Percentiles rank a stretch among this genome's conserved stretches.
These are phyloP conservation scores for Nymphalis io DNA, from an alignment of 1,140 invertebrate species.

Conservation along the genomic window DNA sequence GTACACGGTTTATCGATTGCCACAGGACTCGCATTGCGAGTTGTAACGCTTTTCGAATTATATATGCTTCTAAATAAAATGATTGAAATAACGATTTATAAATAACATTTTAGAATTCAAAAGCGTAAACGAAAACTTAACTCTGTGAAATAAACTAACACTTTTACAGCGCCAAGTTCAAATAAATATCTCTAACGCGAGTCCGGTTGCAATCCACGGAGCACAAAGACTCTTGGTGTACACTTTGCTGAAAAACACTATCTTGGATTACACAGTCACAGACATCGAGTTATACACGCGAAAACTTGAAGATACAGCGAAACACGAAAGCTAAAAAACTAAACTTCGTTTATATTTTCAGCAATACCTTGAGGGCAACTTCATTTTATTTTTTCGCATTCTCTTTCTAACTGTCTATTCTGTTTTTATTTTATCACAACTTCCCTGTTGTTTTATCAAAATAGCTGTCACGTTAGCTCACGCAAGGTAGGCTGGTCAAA, in stretches of 20 bases:
- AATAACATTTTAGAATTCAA: background rate
- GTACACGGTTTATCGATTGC: slow-evolving; percentile 75
- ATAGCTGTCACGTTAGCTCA: slow-evolving; percentile 40
- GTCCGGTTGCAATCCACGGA: slow-evolving; percentile 80
- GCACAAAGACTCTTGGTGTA: slow-evolving; percentile 81
- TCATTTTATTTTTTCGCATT: slow-evolving; percentile 58
- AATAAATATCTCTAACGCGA: slow-evolving; percentile 44
- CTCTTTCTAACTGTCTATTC: slow-evolving; percentile 71
- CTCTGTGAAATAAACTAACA: slow-evolving; percentile 18
- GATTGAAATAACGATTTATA: background rate
- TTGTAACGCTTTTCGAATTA: slow-evolving; percentile 30
- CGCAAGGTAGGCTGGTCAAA: slow-evolving; percentile 72
- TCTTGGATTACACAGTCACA: slow-evolving; percentile 81
- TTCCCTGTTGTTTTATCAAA: slow-evolving; percentile 37
- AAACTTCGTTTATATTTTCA: slow-evolving; percentile 31
- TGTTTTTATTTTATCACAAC: slow-evolving; percentile 64
- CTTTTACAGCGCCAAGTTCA: slow-evolving; percentile 6
- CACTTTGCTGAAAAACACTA: slow-evolving; percentile 79
- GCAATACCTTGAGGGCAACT: slow-evolving; percentile 41
- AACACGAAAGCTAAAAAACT: slow-evolving; percentile 28
- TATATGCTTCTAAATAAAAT: background rate
- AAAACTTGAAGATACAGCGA: slow-evolving; percentile 35
- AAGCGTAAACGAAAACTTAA: slow-evolving; percentile 12
- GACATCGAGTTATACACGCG: slow-evolving; percentile 57
- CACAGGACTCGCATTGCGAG: slow-evolving; percentile 70